Evolutionary conservation across 2,888 invertebrate species (phyloP).

Genomic region (Polia nebulosa): DNA sequence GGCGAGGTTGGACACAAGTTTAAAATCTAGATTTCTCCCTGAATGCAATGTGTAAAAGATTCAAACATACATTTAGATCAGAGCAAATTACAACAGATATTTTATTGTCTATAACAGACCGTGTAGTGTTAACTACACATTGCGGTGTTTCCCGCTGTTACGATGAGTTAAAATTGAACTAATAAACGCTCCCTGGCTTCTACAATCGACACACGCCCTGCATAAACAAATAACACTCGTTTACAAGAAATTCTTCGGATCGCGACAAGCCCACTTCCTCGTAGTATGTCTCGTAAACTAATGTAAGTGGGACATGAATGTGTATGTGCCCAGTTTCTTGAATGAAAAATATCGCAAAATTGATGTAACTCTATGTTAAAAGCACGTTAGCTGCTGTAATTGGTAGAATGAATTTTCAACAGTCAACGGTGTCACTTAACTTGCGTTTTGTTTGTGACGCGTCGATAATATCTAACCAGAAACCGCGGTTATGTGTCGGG

Average conservation of each 20-base stretch:
- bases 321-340: not conserved
- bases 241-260: slow-evolving; percentile 23
- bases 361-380: not conserved
- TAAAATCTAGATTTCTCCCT: too few species aligned
- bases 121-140: slow-evolving; percentile 22
- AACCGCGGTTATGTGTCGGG: not conserved
- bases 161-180: slow-evolving; percentile 11
- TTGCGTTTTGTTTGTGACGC: not conserved
- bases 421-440: not conserved
- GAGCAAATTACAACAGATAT: slow-evolving; percentile 15
- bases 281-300: not conserved
- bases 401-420: not conserved
- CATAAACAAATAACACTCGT: not conserved
- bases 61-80: slow-evolving; percentile 8
- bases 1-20: too few species aligned
- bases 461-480: not conserved
- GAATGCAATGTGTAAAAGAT: slow-evolving; percentile 5
- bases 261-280: slow-evolving; percentile 25
- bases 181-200: slow-evolving; percentile 11
- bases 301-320: not conserved
- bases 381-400: not conserved
- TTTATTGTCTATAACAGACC: slow-evolving; percentile 13
- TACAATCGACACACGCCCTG: slow-evolving; percentile 1
- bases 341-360: not conserved
- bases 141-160: slow-evolving; percentile 4